These are phyloP conservation scores for Clarias magur DNA, from an alignment of 2,113 vertebrate genomes.

Conservation along the genomic window DNA sequence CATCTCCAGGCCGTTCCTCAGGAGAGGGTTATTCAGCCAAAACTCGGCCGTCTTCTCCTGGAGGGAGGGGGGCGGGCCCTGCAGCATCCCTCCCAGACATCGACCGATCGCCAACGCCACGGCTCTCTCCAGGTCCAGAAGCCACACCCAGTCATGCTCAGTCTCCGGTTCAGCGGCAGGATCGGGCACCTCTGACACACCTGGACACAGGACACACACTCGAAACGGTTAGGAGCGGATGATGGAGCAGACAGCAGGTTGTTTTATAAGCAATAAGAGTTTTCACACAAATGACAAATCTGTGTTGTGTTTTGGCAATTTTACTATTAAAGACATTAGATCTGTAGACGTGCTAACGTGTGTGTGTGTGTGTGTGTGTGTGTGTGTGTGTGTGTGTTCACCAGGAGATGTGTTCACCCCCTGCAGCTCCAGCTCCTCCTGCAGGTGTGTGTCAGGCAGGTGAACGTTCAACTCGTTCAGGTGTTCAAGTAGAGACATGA, in stretches of 20 bases:
- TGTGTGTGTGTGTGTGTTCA: constrained; percentile 29
- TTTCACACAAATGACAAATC: neutral
- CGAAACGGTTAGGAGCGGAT: neutral
- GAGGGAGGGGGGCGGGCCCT: constrained; percentile 68
- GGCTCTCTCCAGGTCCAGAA: constrained; percentile 77
- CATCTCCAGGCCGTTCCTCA: constrained; percentile 79
- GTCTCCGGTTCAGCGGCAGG: constrained; percentile 44
- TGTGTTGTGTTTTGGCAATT: neutral
- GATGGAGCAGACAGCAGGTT: neutral
- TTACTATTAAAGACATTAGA: neutral
- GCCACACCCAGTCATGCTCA: constrained; percentile 73
- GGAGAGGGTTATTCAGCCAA: constrained; percentile 76
- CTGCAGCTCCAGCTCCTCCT: constrained; percentile 74
- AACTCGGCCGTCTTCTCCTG: constrained; percentile 73
- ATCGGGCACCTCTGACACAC: constrained; percentile 58
- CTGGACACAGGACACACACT: constrained; percentile 55
- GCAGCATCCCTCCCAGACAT: constrained; percentile 78
- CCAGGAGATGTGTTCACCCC: constrained; percentile 46
- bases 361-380: neutral
- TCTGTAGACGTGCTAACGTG: too few species aligned
- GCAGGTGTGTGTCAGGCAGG: constrained; percentile 68
- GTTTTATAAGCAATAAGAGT: too few species aligned
- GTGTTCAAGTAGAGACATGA: constrained; percentile 73
- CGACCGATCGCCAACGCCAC: constrained; percentile 74
- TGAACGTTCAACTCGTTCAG: constrained; percentile 75